phyloP scores from a whole-genome alignment of 30 jellyfish, hydroid and myxozoan species.

The Aurelia coerulea region DNA sequence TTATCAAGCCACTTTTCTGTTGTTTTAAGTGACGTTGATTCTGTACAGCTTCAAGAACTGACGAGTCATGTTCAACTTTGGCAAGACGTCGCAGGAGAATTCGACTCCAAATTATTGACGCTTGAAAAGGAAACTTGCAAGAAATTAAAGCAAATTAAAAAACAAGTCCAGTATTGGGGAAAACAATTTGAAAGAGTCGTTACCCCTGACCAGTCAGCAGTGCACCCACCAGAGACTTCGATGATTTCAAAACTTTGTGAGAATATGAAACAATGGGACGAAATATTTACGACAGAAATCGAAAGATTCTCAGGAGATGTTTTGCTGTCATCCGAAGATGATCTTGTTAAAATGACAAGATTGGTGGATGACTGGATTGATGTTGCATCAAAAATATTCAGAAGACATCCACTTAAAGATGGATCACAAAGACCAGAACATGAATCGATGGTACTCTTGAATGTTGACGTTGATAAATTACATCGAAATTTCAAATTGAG shows the following conservation, averaged over 20 bases:
- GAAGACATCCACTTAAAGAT: slow-evolving; percentile 60
- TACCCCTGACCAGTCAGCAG: slow-evolving; percentile 85
- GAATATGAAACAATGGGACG: slow-evolving; percentile 92
- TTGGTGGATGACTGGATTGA: slow-evolving; percentile 86
- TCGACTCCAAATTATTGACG: slow-evolving; percentile 38
- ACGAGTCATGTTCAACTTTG: slow-evolving; percentile 66
- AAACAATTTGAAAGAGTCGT: slow-evolving; percentile 70
- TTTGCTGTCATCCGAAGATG: slow-evolving; percentile 89
- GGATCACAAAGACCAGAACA: slow-evolving; percentile 72
- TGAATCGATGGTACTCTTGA: slow-evolving; percentile 69
- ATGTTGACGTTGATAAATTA: slow-evolving; percentile 68
- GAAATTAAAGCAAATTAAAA: slow-evolving; percentile 44
- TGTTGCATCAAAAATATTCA: slow-evolving; percentile 54
- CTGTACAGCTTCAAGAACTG: slow-evolving; percentile 70
- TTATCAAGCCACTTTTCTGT: slow-evolving; percentile 68
- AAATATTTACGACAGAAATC: slow-evolving; percentile 67
- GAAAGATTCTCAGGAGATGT: slow-evolving; percentile 95
- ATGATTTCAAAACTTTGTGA: slow-evolving; percentile 45
- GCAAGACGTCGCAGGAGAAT: slow-evolving; percentile 77
- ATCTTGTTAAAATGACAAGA: slow-evolving; percentile 62
- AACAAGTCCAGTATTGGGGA: slow-evolving; percentile 70
- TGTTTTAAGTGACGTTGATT: slow-evolving; percentile 69
- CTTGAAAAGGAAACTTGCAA: slow-evolving; percentile 67
- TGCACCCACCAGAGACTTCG: slow-evolving; percentile 71
- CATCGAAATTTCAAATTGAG: slow-evolving; percentile 74